Percentiles rank a stretch among this genome's conserved stretches.
These are phyloP conservation scores for Clepsis dumicolana DNA, from an alignment of 2,888 invertebrate species.

Conservation along the genomic window DNA sequence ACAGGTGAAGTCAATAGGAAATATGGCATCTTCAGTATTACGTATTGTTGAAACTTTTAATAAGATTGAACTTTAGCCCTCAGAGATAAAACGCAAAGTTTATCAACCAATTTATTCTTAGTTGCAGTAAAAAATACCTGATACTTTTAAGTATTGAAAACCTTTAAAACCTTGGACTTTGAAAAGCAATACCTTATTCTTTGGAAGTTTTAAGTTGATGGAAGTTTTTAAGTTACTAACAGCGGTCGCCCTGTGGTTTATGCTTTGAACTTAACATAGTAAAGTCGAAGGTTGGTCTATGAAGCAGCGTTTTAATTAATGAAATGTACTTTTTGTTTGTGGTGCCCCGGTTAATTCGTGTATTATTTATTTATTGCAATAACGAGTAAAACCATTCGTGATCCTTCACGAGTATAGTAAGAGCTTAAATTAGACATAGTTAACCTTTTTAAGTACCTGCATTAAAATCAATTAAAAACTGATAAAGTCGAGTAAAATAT, in stretches of 20 bases:
- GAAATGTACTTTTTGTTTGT: background rate
- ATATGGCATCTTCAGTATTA: background rate
- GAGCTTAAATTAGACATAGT: no score
- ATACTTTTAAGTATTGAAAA: slow-evolving; percentile 16
- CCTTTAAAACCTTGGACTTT: slow-evolving; percentile 13
- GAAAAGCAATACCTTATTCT: slow-evolving; percentile 22
- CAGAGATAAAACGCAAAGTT: slow-evolving; percentile 22
- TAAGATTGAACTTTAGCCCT: slow-evolving; percentile 22
- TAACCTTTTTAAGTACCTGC: no score
- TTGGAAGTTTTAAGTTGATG: slow-evolving; percentile 28
- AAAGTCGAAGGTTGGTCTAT: background rate
- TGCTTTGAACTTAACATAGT: slow-evolving; percentile 7
- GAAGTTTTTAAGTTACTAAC: slow-evolving; percentile 23
- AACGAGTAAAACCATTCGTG: no score
- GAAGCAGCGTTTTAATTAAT: background rate
- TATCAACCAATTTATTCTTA: slow-evolving; percentile 26
- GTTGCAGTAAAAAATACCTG: slow-evolving; percentile 15
- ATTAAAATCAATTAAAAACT: no score
- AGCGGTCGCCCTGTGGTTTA: slow-evolving; percentile 12
- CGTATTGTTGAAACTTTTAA: slow-evolving; percentile 7
- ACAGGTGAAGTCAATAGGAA: background rate
- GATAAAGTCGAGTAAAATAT: no score
- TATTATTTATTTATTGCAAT: no score
- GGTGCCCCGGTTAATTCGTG: background rate
- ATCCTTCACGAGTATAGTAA: no score